phyloP scores from a whole-genome alignment of 1,140 invertebrate genomes.

The Notospermus geniculatus region DNA sequence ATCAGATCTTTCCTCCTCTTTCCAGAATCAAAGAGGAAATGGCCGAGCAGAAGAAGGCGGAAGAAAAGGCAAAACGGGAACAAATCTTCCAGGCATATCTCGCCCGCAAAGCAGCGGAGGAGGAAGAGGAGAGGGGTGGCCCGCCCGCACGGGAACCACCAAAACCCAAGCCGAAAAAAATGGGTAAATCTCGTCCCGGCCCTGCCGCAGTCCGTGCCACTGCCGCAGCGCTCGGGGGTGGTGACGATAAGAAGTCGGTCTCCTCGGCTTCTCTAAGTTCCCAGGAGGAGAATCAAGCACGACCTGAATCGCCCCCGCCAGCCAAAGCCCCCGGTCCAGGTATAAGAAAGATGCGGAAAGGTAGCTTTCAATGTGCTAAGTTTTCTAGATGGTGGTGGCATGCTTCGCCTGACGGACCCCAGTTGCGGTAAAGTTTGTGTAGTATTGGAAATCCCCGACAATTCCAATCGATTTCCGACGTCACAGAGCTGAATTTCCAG shows the following conservation, averaged over 20 bases:
- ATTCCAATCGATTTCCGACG: too few species aligned
- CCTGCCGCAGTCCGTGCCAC: background rate
- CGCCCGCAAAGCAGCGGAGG: slow-evolving; percentile 89
- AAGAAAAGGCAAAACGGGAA: slow-evolving; percentile 81
- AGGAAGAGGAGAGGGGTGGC: slow-evolving; percentile 50
- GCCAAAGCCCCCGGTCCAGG: too few species aligned
- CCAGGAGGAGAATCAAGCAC: background rate
- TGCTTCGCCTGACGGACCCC: too few species aligned
- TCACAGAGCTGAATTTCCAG: too few species aligned
- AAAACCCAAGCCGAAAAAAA: slow-evolving; percentile 34
- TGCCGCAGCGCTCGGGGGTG: background rate
- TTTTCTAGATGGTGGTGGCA: too few species aligned
- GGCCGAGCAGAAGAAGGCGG: slow-evolving; percentile 80
- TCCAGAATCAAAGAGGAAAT: slow-evolving; percentile 78
- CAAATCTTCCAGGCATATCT: slow-evolving; percentile 91
- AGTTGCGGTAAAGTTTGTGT: too few species aligned
- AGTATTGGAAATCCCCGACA: too few species aligned
- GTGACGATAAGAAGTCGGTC: background rate
- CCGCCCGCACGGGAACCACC: slow-evolving; percentile 20
- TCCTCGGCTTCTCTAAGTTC: background rate
- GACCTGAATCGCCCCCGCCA: too few species aligned
- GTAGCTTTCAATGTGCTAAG: too few species aligned
- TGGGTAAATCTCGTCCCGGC: background rate
- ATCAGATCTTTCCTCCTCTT: too few species aligned
- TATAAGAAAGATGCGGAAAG: too few species aligned